phyloP scores from a whole-genome alignment of 2,888 invertebrate species.

The Heliconius ismenius region DNA sequence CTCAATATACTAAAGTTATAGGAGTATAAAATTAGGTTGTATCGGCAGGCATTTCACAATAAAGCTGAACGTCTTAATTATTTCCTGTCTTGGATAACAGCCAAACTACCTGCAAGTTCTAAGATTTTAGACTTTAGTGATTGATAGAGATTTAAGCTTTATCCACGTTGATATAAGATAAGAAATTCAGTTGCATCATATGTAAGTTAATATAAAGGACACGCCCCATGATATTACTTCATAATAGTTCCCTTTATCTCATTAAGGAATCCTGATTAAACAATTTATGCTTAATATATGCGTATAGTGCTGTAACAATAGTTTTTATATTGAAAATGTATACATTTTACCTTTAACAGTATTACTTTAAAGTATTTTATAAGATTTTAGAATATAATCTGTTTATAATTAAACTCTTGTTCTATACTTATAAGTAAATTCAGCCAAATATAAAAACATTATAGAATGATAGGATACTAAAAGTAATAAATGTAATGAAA shows the following conservation, averaged over 20 bases:
- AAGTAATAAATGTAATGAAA: no score
- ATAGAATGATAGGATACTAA: not conserved
- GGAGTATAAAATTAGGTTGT: constrained; percentile 26
- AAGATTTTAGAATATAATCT: not conserved
- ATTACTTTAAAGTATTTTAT: not conserved
- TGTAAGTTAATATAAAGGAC: constrained; percentile 10
- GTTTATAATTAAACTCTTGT: not conserved
- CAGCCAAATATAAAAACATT: not conserved
- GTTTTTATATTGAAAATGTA: not conserved
- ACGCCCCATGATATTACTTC: constrained; percentile 12
- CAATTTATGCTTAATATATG: not conserved
- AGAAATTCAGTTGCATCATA: not conserved
- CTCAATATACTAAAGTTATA: constrained; percentile 10
- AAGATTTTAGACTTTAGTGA: constrained; percentile 7
- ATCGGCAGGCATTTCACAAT: constrained; percentile 10
- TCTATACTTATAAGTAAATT: not conserved
- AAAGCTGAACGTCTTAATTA: constrained; percentile 15
- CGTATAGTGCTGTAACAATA: not conserved
- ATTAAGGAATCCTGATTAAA: not conserved
- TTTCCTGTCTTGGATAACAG: constrained; percentile 19
- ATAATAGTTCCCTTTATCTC: not conserved
- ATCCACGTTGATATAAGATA: not conserved
- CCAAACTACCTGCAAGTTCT: constrained; percentile 21
- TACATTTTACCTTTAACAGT: not conserved
- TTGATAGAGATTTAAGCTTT: constrained; percentile 9